Percentiles rank a stretch among this genome's conserved stretches.
Conservation (phyloP, 1,140 invertebrate species). For the Homalodisca vitripennis region DNA sequence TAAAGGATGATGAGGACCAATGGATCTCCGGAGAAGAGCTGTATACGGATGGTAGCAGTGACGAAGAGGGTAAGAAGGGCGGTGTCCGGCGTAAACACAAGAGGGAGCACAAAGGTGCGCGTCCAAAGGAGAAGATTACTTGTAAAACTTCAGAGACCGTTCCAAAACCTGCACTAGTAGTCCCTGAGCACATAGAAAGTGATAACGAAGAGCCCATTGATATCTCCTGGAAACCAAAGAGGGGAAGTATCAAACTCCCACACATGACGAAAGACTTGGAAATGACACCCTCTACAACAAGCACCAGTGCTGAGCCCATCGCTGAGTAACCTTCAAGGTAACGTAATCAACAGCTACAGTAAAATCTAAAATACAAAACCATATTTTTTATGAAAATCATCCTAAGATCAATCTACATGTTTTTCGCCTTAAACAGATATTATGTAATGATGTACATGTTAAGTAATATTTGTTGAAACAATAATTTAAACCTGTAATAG, state of each 20-base stretch:
- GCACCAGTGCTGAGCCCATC: constrained; percentile 8
- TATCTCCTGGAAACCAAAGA: constrained; percentile 41
- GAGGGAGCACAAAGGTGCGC: constrained; percentile 26
- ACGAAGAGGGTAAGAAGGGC: constrained; percentile 35
- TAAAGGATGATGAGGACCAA: constrained; percentile 42
- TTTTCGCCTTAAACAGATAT: no score
- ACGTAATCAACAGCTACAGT: no score
- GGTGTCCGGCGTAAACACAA: neutral
- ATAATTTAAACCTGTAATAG: no score
- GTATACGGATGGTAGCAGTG: constrained; percentile 41
- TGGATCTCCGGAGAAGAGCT: constrained; percentile 43
- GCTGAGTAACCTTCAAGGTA: neutral
- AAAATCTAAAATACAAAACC: no score
- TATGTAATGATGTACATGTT: no score
- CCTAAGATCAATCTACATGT: no score
- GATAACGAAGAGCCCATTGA: constrained; percentile 28
- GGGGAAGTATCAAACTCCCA: constrained; percentile 42
- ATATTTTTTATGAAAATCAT: no score
- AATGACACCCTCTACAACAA: neutral
- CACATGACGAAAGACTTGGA: constrained; percentile 20
- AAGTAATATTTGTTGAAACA: no score
- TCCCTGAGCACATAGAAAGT: neutral
- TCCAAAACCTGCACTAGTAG: neutral
- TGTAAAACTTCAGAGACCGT: neutral
- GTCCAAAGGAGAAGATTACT: constrained; percentile 12